These are phyloP conservation scores for Aix galericulata DNA, from an alignment of 2,113 vertebrate species.

Conservation along the genomic window DNA sequence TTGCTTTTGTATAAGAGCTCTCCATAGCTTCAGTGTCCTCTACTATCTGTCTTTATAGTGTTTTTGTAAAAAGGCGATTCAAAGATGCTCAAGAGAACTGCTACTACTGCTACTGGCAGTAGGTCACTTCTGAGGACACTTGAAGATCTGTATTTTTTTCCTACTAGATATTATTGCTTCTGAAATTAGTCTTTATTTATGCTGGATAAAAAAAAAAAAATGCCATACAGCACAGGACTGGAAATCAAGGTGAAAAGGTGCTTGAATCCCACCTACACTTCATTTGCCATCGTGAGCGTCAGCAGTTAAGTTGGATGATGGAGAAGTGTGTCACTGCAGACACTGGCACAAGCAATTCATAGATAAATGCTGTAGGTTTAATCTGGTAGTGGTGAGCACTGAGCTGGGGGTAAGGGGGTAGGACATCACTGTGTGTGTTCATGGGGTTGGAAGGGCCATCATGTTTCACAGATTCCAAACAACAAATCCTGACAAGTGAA, in stretches of 20 bases:
- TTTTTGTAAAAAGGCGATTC: background rate
- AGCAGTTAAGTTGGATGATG: background rate
- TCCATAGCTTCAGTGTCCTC: background rate
- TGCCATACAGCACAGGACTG: background rate
- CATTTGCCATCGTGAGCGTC: background rate
- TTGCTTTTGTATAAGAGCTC: background rate
- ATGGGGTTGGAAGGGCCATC: conserved; percentile 48
- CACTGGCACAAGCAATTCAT: background rate
- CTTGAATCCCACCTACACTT: background rate
- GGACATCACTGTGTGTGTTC: conserved; percentile 41
- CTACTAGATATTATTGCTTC: background rate
- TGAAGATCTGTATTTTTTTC: background rate
- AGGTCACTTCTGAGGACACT: background rate
- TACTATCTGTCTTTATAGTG: background rate
- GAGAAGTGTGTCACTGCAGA: background rate
- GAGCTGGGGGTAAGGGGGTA: background rate
- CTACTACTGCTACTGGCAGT: background rate
- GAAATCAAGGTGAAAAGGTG: background rate
- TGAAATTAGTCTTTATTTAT: background rate
- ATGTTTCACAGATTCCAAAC: conserved; percentile 72
- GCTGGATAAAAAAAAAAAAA: background rate
- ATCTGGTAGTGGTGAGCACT: background rate
- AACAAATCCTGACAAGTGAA: conserved; percentile 80
- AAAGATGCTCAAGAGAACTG: background rate
- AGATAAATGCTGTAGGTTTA: background rate